Percentiles rank a stretch among this genome's conserved stretches.
Conservation (phyloP, 2,113 vertebrate genomes). For the Macrotus californicus region DNA sequence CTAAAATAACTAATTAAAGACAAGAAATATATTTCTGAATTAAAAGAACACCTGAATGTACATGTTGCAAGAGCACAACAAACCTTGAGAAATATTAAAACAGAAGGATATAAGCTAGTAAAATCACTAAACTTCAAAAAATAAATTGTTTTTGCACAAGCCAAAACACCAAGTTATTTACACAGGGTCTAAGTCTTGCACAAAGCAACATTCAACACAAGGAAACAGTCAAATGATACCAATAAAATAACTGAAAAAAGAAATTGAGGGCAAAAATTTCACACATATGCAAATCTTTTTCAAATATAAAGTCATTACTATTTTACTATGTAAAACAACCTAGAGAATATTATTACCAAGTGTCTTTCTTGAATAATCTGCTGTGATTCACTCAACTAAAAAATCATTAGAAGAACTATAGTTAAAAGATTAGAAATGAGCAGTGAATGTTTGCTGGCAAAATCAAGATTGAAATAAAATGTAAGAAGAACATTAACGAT, state of each 20-base stretch:
- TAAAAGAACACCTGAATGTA: not conserved
- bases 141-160: not conserved
- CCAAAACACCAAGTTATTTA: not conserved
- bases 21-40: not conserved
- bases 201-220: not conserved
- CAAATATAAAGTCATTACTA: not conserved
- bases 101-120: not conserved
- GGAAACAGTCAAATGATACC: not conserved
- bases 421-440: not conserved
- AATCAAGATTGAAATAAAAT: not conserved
- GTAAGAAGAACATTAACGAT: not conserved
- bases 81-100: not conserved
- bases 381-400: not conserved
- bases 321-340: not conserved
- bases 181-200: not conserved
- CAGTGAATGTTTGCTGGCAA: not conserved
- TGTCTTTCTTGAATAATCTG: not conserved
- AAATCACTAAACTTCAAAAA: not conserved
- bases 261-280: not conserved
- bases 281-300: not conserved
- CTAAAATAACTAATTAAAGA: not conserved
- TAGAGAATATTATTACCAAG: not conserved
- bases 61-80: not conserved
- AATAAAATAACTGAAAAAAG: not conserved
- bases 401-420: not conserved